phyloP scores from a whole-genome alignment of 2,113 vertebrate genomes.

The Ptyas mucosa region DNA sequence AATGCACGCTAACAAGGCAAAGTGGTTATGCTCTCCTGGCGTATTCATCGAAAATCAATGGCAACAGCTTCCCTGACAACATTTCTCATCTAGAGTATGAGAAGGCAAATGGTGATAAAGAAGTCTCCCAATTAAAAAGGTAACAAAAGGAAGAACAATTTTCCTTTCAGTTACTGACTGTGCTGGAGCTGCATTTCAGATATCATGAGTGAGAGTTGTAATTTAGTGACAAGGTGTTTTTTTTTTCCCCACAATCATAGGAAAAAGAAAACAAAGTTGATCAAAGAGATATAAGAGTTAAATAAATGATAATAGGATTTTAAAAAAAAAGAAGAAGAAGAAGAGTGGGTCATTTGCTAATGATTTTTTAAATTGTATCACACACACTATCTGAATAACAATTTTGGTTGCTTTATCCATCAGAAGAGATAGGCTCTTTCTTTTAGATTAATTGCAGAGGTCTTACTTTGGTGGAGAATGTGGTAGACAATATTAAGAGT shows the following conservation, averaged over 20 bases:
- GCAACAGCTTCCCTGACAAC: conserved; percentile 29
- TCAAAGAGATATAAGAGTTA: conserved; percentile 51
- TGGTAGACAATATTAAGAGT: conserved; percentile 65
- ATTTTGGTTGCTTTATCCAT: conserved; percentile 51
- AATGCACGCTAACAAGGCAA: conserved; percentile 49
- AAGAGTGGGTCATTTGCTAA: conserved; percentile 13
- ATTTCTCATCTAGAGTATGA: conserved; percentile 25
- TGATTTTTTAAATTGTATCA: conserved; percentile 48
- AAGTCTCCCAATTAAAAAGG: conserved; percentile 41
- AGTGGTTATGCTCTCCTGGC: conserved; percentile 38
- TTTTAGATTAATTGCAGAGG: conserved; percentile 63
- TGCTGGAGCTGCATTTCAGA: conserved; percentile 43
- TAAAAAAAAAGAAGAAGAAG: not conserved
- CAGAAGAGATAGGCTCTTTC: conserved; percentile 61
- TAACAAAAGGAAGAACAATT: conserved; percentile 40
- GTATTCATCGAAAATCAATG: conserved; percentile 44
- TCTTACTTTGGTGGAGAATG: conserved; percentile 56
- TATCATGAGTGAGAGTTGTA: conserved; percentile 33
- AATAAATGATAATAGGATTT: conserved; percentile 55
- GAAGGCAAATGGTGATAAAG: conserved; percentile 35
- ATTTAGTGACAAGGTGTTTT: conserved; percentile 36
- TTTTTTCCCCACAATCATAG: conserved; percentile 17
- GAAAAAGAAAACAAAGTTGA: conserved; percentile 58
- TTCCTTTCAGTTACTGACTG: conserved; percentile 47
- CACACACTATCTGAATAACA: conserved; percentile 49